Conservation (phyloP, 2,888 invertebrate genomes). For the Chelonus formosanus region DNA sequence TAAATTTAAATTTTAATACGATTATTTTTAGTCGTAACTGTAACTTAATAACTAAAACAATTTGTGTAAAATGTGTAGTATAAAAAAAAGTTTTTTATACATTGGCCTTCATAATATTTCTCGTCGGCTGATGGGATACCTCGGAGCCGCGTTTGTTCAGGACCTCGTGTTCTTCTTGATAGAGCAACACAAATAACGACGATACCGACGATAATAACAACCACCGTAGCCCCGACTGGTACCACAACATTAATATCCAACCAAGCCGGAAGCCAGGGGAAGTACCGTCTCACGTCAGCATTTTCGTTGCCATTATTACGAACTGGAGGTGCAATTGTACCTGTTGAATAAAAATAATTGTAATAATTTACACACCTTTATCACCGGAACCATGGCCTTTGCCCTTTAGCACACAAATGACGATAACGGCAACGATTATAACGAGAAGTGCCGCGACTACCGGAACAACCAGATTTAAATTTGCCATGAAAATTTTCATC, state of each 20-base stretch:
- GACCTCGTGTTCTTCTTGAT: constrained; percentile 77
- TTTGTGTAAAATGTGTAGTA: constrained; percentile 2
- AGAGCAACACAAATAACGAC: constrained; percentile 90
- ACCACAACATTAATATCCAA: constrained; percentile 90
- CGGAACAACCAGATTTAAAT: constrained; percentile 93
- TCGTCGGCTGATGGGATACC: constrained; percentile 69
- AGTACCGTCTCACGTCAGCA: constrained; percentile 67
- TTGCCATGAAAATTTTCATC: constrained; percentile 86
- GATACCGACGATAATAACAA: constrained; percentile 89
- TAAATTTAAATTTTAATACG: neutral
- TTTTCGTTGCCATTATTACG: constrained; percentile 67
- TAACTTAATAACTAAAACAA: neutral
- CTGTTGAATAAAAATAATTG: constrained; percentile 66
- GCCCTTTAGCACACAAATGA: constrained; percentile 90
- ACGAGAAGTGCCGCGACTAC: constrained; percentile 91
- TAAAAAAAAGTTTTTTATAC: constrained; percentile 51
- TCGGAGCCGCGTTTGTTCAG: constrained; percentile 77
- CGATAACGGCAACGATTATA: constrained; percentile 91
- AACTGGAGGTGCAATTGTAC: constrained; percentile 81
- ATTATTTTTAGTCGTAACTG: neutral
- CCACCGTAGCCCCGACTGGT: constrained; percentile 87
- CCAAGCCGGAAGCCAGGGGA: constrained; percentile 87
- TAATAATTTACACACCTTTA: constrained; percentile 64
- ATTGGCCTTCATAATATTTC: constrained; percentile 66
- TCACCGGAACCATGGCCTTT: constrained; percentile 83